These are phyloP conservation scores for Ips typographus DNA, from an alignment of 1,140 invertebrate species.

Conservation along the genomic window DNA sequence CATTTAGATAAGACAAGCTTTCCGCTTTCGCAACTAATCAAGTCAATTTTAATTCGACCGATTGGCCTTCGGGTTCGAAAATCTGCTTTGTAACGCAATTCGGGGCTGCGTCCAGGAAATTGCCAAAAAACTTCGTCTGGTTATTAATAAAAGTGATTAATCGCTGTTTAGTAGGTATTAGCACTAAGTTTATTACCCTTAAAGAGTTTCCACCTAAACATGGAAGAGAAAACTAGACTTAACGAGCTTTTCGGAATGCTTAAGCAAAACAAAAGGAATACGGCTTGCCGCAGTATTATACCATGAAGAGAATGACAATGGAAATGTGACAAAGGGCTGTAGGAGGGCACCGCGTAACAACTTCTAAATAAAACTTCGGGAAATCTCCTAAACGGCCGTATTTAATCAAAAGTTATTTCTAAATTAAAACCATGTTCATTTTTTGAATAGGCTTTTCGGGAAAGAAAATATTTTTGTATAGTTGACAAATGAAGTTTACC, in stretches of 20 bases:
- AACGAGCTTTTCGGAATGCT: conserved; percentile 27
- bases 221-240: not conserved
- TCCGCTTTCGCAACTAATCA: conserved; percentile 17
- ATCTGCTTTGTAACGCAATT: conserved; percentile 14
- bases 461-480: not conserved
- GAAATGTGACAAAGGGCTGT: conserved; percentile 21
- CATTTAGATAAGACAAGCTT: conserved; percentile 24
- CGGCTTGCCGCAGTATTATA: conserved; percentile 32
- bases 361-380: too few species aligned
- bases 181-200: not conserved
- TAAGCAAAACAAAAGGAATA: conserved; percentile 32
- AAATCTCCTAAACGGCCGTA: too few species aligned
- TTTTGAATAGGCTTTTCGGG: not conserved
- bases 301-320: conserved; percentile 20
- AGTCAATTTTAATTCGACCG: conserved; percentile 30
- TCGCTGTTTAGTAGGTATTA: conserved; percentile 1
- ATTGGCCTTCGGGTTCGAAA: conserved; percentile 20
- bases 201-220: not conserved
- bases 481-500: conserved; percentile 1
- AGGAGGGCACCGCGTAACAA: not conserved
- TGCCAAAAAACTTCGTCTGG: conserved; percentile 6
- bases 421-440: too few species aligned
- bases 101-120: not conserved
- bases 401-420: too few species aligned
- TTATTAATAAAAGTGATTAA: conserved; percentile 10